phyloP scores from a whole-genome alignment of 2,888 invertebrate species.

The Ormyrus nitidulus region DNA sequence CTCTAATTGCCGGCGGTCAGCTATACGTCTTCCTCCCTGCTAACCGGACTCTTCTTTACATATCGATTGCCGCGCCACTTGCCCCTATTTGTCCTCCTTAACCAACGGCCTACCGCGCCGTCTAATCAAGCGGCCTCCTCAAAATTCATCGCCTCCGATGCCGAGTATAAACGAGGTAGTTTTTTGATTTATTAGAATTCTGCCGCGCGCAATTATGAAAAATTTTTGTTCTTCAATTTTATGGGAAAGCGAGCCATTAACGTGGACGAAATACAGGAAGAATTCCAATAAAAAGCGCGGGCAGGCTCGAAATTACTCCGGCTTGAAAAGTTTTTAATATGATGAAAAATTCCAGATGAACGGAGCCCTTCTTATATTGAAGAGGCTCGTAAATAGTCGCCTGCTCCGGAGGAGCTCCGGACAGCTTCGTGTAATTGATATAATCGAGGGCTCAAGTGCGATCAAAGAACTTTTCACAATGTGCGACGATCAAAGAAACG shows the following conservation, averaged over 20 bases:
- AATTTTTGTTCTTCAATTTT: too few species aligned
- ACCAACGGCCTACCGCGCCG: neutral
- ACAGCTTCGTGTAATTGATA: slow-evolving; percentile 4
- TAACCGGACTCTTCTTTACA: neutral
- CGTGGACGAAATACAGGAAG: too few species aligned
- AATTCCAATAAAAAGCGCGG: too few species aligned
- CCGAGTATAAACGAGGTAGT: neutral
- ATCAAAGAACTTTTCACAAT: too few species aligned
- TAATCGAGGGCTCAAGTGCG: neutral
- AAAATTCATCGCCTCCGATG: neutral
- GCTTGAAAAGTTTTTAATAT: neutral
- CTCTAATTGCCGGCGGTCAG: slow-evolving; percentile 10
- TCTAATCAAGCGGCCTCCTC: slow-evolving; percentile 1
- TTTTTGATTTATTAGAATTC: too few species aligned
- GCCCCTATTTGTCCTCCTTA: slow-evolving; percentile 19
- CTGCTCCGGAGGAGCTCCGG: neutral
- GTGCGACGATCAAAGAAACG: too few species aligned
- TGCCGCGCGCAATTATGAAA: too few species aligned
- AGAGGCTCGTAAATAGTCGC: neutral
- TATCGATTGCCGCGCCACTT: slow-evolving; percentile 15
- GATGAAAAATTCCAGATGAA: slow-evolving; percentile 23
- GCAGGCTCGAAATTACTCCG: too few species aligned
- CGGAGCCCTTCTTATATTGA: neutral
- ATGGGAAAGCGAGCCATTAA: too few species aligned
- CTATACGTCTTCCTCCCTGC: neutral